Conservation (phyloP, 37 sponge, comb jelly and placozoan species). For the Halisarca cf. caerulea region DNA sequence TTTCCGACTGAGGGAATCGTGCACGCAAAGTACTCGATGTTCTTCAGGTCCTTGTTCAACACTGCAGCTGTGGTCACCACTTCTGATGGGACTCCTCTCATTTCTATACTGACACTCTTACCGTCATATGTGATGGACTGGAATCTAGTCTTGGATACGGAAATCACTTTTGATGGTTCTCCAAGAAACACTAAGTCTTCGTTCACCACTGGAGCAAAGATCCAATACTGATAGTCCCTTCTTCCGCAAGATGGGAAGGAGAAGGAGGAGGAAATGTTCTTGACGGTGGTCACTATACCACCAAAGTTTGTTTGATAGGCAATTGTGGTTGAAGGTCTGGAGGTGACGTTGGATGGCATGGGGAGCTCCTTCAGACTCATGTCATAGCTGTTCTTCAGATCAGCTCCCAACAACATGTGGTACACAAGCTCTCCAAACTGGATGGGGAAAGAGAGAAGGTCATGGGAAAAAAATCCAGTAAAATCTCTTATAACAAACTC, state of each 20-base stretch:
- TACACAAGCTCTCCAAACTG: slow-evolving; percentile 50
- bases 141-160: slow-evolving; percentile 60
- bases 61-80: slow-evolving; percentile 42
- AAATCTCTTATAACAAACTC: no score
- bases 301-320: slow-evolving; percentile 23
- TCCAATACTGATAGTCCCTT: slow-evolving; percentile 57
- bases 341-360: slow-evolving; percentile 2
- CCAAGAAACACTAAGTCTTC: slow-evolving; percentile 63
- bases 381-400: slow-evolving; percentile 29
- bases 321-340: not conserved
- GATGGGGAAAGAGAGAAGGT: not conserved
- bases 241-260: slow-evolving; percentile 31
- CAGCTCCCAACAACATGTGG: slow-evolving; percentile 67
- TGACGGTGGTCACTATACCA: slow-evolving; percentile 28
- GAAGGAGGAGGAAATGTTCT: not conserved
- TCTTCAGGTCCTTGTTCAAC: not conserved
- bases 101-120: not conserved
- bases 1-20: slow-evolving; percentile 38
- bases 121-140: not conserved
- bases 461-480: no score
- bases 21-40: slow-evolving; percentile 43
- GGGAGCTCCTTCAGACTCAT: slow-evolving; percentile 54
- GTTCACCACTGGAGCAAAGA: slow-evolving; percentile 40
- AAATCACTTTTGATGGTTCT: slow-evolving; percentile 61
- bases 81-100: slow-evolving; percentile 63